Percentiles rank a stretch among this genome's conserved stretches.
Conservation (phyloP, 2,888 invertebrate species). For the Girardia tigrina region DNA sequence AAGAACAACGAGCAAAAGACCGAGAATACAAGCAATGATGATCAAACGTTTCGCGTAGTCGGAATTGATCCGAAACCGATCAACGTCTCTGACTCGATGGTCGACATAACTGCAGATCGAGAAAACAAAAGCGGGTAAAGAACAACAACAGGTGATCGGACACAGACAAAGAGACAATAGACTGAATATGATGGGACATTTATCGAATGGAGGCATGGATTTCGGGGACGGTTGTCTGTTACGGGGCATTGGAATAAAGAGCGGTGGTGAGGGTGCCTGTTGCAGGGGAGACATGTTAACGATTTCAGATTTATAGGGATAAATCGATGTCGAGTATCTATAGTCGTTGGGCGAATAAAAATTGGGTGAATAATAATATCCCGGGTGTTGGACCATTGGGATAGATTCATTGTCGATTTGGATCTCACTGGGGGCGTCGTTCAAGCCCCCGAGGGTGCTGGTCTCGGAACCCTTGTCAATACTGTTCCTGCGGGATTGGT, state of each 20-base stretch:
- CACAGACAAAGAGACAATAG: slow-evolving; percentile 26
- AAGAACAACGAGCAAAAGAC: background rate
- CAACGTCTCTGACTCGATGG: slow-evolving; percentile 27
- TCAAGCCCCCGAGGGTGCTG: background rate
- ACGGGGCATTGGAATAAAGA: background rate
- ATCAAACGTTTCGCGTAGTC: slow-evolving; percentile 26
- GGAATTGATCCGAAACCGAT: slow-evolving; percentile 29
- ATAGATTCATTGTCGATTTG: slow-evolving; percentile 10
- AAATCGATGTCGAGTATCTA: background rate
- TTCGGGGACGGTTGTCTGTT: background rate
- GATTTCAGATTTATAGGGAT: background rate
- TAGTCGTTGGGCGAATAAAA: background rate
- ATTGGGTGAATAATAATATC: slow-evolving; percentile 3
- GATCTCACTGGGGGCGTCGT: background rate
- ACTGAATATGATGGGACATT: slow-evolving; percentile 28
- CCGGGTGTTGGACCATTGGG: background rate
- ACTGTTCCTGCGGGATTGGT: background rate
- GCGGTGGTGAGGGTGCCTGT: background rate
- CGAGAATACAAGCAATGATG: slow-evolving; percentile 26
- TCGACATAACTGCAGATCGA: slow-evolving; percentile 30
- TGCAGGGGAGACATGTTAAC: background rate
- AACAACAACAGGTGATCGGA: slow-evolving; percentile 26
- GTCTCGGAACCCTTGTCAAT: background rate
- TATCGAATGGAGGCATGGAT: slow-evolving; percentile 30
- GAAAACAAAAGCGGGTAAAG: slow-evolving; percentile 27